Percentiles rank a stretch among this genome's conserved stretches.
These are phyloP conservation scores for Drosophila littoralis DNA, from an alignment of 1,140 invertebrate genomes.

Conservation along the genomic window DNA sequence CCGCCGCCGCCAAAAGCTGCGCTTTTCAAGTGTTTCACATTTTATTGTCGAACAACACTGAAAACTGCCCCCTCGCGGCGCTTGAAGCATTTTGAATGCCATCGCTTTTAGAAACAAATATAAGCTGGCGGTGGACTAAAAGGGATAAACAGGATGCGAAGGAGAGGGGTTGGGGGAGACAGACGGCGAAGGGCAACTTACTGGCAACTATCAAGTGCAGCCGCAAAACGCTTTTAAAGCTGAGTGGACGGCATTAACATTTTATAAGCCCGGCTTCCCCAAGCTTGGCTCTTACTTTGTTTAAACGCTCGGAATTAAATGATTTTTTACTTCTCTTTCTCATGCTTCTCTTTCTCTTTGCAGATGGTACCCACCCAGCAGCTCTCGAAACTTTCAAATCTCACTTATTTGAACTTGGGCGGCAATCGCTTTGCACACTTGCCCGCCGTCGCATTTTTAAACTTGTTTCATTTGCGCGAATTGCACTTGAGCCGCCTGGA, in stretches of 20 bases:
- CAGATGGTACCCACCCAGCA: constrained; percentile 89
- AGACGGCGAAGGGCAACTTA: background rate
- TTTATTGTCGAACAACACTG: constrained; percentile 38
- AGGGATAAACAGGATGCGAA: constrained; percentile 5
- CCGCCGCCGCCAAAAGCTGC: constrained; percentile 20
- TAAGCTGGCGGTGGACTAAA: constrained; percentile 17
- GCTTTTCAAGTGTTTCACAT: constrained; percentile 50
- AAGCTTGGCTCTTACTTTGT: constrained; percentile 51
- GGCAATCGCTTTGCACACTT: constrained; percentile 90
- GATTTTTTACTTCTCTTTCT: background rate
- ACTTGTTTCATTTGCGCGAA: constrained; percentile 90
- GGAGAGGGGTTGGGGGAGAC: background rate
- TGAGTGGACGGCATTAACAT: constrained; percentile 69
- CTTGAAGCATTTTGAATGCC: constrained; percentile 25
- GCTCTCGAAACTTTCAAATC: constrained; percentile 90
- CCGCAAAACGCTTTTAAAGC: constrained; percentile 69
- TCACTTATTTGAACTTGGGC: constrained; percentile 90
- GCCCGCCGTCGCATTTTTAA: constrained; percentile 90
- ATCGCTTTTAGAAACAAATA: constrained; percentile 45
- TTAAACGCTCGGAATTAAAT: constrained; percentile 57
- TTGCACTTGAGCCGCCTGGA: constrained; percentile 89
- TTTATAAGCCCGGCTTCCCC: constrained; percentile 47
- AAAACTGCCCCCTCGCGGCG: background rate
- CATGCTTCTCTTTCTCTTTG: constrained; percentile 40
- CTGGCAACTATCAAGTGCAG: constrained; percentile 46